These are phyloP conservation scores for Nymphalis c-album DNA, from an alignment of 2,888 invertebrate genomes.

Conservation along the genomic window DNA sequence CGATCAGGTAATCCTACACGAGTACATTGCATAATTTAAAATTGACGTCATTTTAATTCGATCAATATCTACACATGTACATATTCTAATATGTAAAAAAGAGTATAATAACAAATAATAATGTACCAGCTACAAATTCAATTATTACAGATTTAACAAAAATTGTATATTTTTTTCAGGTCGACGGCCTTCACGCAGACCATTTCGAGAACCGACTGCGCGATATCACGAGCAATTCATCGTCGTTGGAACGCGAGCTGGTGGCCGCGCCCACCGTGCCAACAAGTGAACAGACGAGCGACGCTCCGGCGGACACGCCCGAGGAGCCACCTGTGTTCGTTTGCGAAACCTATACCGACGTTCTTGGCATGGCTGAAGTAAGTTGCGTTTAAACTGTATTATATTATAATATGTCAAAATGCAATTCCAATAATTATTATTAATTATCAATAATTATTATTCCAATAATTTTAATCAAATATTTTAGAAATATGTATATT, in stretches of 20 bases:
- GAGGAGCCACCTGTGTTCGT: constrained; percentile 69
- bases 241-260: constrained; percentile 71
- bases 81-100: too few species aligned
- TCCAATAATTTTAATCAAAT: too few species aligned
- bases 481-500: too few species aligned
- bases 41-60: too few species aligned
- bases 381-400: constrained; percentile 38
- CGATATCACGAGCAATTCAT: constrained; percentile 60
- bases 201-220: constrained; percentile 58
- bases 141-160: not conserved
- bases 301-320: constrained; percentile 57
- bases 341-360: constrained; percentile 62
- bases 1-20: constrained; percentile 34
- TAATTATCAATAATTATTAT: too few species aligned
- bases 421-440: too few species aligned
- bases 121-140: not conserved
- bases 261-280: constrained; percentile 37
- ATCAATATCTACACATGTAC: too few species aligned
- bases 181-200: constrained; percentile 65
- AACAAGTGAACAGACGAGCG: constrained; percentile 55
- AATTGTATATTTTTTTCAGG: constrained; percentile 46
- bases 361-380: constrained; percentile 65
- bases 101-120: too few species aligned
- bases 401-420: too few species aligned
- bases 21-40: not conserved